Conservation (phyloP, 2,797 vertebrate genomes). For the Capromys pilorides region DNA sequence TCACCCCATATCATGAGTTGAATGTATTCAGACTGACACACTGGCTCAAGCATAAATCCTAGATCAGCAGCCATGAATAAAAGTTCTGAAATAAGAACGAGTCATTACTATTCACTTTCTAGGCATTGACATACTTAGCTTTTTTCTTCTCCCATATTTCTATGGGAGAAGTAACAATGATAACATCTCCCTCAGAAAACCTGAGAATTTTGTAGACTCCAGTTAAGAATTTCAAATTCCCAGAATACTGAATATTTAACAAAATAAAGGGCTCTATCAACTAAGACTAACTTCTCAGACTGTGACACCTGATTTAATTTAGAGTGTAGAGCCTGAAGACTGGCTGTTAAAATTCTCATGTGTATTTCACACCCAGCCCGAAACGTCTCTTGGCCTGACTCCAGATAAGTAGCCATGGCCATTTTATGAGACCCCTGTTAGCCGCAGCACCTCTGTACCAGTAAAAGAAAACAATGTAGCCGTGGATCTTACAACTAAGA, state of each 20-base stretch:
- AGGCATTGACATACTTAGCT: not conserved
- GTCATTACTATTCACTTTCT: not conserved
- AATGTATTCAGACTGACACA: not conserved
- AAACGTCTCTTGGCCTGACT: conserved; percentile 31
- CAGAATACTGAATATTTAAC: conserved; percentile 24
- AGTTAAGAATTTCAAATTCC: conserved; percentile 25
- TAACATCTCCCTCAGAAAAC: not conserved
- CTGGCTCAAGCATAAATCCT: not conserved
- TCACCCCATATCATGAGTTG: not conserved
- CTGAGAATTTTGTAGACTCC: not conserved
- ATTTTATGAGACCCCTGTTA: not conserved
- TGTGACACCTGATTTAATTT: conserved; percentile 27
- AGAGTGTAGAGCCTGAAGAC: not conserved
- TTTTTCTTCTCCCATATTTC: not conserved
- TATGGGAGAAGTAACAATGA: not conserved
- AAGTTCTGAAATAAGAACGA: not conserved
- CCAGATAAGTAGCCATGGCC: conserved; percentile 8
- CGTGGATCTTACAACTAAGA: not conserved
- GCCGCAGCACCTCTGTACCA: not conserved
- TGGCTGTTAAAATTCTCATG: conserved; percentile 3
- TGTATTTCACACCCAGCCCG: not conserved
- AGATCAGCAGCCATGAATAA: not conserved
- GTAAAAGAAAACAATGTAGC: not conserved
- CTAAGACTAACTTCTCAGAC: not conserved
- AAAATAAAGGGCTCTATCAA: not conserved